phyloP scores from a whole-genome alignment of 2,113 vertebrate genomes.

The Petrocephalus zakoni region DNA sequence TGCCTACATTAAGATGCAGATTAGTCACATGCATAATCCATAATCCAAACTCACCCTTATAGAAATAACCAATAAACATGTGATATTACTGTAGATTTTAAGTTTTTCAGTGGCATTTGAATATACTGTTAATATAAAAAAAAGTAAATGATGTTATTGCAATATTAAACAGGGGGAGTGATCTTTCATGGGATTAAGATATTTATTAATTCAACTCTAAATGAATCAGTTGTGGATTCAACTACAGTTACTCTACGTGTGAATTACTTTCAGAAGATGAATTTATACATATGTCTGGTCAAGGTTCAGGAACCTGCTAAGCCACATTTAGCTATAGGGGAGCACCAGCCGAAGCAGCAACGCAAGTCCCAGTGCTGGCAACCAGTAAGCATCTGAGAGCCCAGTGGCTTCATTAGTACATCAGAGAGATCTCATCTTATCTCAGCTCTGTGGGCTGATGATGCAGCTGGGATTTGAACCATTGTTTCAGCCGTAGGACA shows the following conservation, averaged over 20 bases:
- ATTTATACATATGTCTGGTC: not conserved
- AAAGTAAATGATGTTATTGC: not conserved
- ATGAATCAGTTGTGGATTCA: not conserved
- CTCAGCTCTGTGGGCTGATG: not conserved
- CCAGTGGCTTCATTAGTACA: not conserved
- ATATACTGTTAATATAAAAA: not conserved
- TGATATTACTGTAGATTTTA: not conserved
- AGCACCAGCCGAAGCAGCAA: not conserved
- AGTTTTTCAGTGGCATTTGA: not conserved
- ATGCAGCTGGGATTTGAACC: not conserved
- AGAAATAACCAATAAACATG: not conserved
- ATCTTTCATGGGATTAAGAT: not conserved
- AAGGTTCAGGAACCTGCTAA: not conserved
- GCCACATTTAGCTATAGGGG: not conserved
- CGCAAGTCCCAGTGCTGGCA: not conserved
- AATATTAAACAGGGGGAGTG: not conserved
- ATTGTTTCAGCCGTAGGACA: not conserved
- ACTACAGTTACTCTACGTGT: not conserved
- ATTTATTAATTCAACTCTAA: not conserved
- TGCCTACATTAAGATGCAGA: not conserved
- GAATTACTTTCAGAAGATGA: not conserved
- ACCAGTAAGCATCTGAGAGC: not conserved
- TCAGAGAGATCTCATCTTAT: not conserved
- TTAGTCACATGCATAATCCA: not conserved
- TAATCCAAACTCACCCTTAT: not conserved